Evolutionary conservation across 2,113 vertebrate genomes (phyloP), one percentile per base, ranked within the genome.

Genomic region (Petrocephalus microphthalmus): DNA sequence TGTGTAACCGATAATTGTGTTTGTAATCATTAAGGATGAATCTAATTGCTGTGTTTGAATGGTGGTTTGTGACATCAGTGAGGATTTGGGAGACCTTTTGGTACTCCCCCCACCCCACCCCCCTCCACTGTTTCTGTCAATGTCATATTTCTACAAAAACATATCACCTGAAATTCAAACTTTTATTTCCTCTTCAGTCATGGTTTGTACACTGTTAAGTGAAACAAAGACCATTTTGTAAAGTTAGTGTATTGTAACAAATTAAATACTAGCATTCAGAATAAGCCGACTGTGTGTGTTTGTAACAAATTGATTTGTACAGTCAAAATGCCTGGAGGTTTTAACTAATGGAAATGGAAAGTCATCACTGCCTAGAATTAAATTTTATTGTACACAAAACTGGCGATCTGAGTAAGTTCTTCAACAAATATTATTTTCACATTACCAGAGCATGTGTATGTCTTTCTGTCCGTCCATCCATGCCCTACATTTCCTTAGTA

Each of bases 241-340:
- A 88, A 88, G 87, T 88, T 83, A 88, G 67, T 88, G 87, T 88
- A 88, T 78, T 56, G 67, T 88, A 88, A 88, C 37, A 74, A 81
- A 87, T 87, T 87, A 87, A 87, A 88, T 81, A 82, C 87, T 81
- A 88, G 87, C 71, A 82, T 51, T 85, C 84, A 42, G 52, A 71
- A 81, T 51, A 88, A 53, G 29, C 49, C 22, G 67, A 74, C 49
- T 84, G 47, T 19, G 81, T 85, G 67, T 88, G 87, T 87, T 71
- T 88, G 71, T 88, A 88, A 33, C 29, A 42, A 42, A 54, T 81
- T 81, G 42, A 81, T 78, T 88, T 83, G 71, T 88, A 82, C 42
- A 87, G 57, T 60, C 10, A 17, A 51, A 84, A 84, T 84, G 42
- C 52, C 51, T 85, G 86, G 86, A 49, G 22, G 42, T 47, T 86